phyloP scores from a whole-genome alignment of 2,797 vertebrate species.

The Meda fulgida region DNA sequence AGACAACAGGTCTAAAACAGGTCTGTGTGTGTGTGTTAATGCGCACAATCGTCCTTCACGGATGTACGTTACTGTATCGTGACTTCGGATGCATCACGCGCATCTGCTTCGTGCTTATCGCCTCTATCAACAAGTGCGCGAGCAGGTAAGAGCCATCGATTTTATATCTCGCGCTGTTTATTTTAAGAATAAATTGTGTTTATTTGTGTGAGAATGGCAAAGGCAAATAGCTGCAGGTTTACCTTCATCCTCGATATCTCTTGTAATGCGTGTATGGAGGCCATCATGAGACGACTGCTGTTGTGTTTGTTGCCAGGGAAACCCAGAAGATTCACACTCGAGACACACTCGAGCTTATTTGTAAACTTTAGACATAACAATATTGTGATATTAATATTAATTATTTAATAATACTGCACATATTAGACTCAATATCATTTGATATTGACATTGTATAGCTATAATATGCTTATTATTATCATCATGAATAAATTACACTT shows the following conservation, averaged over 20 bases:
- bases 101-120: not conserved
- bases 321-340: not conserved
- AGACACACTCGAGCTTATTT: not conserved
- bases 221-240: not conserved
- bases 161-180: not conserved
- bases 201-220: not conserved
- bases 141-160: not conserved
- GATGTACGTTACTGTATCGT: not conserved
- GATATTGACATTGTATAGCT: not conserved
- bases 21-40: not conserved
- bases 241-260: conserved; percentile 36
- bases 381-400: not conserved
- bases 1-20: not conserved
- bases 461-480: not conserved
- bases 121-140: not conserved
- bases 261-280: conserved; percentile 24
- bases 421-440: not conserved
- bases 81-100: not conserved
- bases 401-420: not conserved
- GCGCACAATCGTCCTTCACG: not conserved
- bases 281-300: not conserved
- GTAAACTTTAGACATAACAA: not conserved
- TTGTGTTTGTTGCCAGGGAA: conserved; percentile 34
- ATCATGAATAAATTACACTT: not conserved
- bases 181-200: not conserved